phyloP scores from a whole-genome alignment of 2,888 invertebrate species.

The Chaitophorus viminalis region DNA sequence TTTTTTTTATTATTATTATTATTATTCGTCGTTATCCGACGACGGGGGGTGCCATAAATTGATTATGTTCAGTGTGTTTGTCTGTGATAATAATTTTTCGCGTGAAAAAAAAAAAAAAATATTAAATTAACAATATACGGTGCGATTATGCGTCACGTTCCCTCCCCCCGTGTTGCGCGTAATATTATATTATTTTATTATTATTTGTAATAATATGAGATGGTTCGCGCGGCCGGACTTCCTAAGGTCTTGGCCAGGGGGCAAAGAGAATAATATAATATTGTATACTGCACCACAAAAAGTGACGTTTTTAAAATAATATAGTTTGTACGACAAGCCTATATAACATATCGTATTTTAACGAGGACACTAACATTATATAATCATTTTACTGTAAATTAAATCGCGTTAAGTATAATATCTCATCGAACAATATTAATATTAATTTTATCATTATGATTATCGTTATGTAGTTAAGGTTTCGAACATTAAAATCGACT shows the following conservation, averaged over 20 bases:
- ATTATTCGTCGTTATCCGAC: slow-evolving; percentile 35
- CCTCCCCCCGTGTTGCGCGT: background rate
- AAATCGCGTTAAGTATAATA: slow-evolving; percentile 4
- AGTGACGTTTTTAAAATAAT: background rate
- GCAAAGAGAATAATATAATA: background rate
- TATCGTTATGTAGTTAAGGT: slow-evolving; percentile 23
- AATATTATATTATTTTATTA: background rate
- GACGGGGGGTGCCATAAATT: slow-evolving; percentile 59
- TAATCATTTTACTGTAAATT: slow-evolving; percentile 5
- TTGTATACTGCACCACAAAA: too few species aligned
- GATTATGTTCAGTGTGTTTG: slow-evolving; percentile 42
- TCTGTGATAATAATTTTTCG: slow-evolving; percentile 51
- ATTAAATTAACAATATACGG: too few species aligned
- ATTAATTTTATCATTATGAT: background rate
- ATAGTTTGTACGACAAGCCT: background rate
- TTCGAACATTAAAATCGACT: background rate
- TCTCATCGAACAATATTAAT: background rate
- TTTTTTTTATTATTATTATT: too few species aligned
- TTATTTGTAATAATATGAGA: background rate
- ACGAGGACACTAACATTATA: slow-evolving; percentile 18
- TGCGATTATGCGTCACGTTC: too few species aligned
- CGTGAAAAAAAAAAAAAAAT: slow-evolving; percentile 11
- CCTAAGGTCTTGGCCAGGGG: background rate
- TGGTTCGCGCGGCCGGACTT: background rate
- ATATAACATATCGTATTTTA: background rate